Conservation (phyloP, 2,797 vertebrate species). For the Notolepis coatsorum region DNA sequence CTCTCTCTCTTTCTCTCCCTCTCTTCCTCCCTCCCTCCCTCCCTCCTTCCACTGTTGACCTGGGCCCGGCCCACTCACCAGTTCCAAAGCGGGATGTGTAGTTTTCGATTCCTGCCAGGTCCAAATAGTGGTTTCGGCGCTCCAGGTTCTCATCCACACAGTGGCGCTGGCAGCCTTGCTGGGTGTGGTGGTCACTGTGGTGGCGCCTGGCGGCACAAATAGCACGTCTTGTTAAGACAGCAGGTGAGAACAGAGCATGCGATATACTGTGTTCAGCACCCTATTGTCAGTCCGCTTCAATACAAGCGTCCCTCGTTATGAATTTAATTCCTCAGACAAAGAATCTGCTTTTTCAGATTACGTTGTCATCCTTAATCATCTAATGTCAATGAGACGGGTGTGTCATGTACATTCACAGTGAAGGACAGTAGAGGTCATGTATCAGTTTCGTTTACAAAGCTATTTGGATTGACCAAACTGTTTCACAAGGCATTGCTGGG, state of each 20-base stretch:
- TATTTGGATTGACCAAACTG: too few relatives aligned
- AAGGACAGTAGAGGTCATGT: too few relatives aligned
- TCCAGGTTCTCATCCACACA: conserved; percentile 99
- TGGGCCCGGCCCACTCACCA: conserved; percentile 80
- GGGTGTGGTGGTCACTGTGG: conserved; percentile 82
- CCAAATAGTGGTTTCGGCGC: conserved; percentile 99
- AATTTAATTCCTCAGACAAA: too few relatives aligned
- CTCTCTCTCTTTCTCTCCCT: conserved; percentile 1
- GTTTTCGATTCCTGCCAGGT: conserved; percentile 98
- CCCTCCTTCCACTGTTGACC: conserved; percentile 19
- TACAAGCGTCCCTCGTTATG: too few relatives aligned
- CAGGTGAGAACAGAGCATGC: conserved; percentile 18
- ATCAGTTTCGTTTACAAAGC: too few relatives aligned
- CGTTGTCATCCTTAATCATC: too few relatives aligned
- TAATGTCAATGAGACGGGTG: too few relatives aligned
- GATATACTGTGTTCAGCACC: background rate
- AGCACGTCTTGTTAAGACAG: conserved; percentile 69
- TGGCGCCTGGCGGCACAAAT: conserved; percentile 84
- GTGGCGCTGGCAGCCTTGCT: conserved; percentile 90
- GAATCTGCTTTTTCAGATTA: too few relatives aligned
- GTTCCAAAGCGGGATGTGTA: conserved; percentile 97
- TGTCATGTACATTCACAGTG: too few relatives aligned
- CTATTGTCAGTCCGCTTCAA: too few relatives aligned
- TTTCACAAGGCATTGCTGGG: too few relatives aligned
- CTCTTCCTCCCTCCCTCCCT: conserved; percentile 21